These are phyloP conservation scores for Elegia similella DNA, from an alignment of 2,888 invertebrate species.

Conservation along the genomic window DNA sequence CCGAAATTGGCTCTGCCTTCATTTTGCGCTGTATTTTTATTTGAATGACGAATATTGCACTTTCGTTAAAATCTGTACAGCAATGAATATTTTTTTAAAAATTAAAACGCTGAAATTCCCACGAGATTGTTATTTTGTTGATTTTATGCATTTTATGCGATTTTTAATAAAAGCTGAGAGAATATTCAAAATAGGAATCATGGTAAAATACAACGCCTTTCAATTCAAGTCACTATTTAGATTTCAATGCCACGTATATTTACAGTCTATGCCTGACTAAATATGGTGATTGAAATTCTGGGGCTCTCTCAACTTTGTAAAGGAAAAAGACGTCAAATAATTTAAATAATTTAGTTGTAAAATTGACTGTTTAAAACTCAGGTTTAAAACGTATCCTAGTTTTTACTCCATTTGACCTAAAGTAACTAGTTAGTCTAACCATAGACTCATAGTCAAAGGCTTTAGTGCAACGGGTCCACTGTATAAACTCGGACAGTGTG, in stretches of 20 bases:
- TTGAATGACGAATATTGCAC: not conserved
- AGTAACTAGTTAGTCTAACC: conserved; percentile 4
- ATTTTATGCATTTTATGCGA: no score
- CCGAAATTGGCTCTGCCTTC: not conserved
- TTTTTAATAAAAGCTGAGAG: no score
- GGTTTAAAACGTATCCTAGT: not conserved
- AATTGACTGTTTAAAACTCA: not conserved
- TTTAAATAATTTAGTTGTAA: not conserved
- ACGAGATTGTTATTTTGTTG: no score
- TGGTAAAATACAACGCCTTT: no score
- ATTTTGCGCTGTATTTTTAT: not conserved
- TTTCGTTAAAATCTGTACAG: not conserved
- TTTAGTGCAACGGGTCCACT: conserved; percentile 4
- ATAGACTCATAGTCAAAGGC: not conserved
- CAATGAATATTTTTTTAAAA: not conserved
- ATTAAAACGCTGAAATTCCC: not conserved
- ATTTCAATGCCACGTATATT: no score
- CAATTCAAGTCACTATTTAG: no score
- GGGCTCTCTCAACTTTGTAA: no score
- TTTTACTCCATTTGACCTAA: not conserved
- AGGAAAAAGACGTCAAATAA: no score
- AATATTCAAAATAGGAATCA: no score
- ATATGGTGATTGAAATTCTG: no score
- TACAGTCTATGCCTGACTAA: no score
- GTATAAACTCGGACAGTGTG: not conserved